Evolutionary conservation across 2,888 invertebrate species (phyloP), one percentile per base, ranked within the genome.

Genomic region (Dasysyrphus tricinctus): DNA sequence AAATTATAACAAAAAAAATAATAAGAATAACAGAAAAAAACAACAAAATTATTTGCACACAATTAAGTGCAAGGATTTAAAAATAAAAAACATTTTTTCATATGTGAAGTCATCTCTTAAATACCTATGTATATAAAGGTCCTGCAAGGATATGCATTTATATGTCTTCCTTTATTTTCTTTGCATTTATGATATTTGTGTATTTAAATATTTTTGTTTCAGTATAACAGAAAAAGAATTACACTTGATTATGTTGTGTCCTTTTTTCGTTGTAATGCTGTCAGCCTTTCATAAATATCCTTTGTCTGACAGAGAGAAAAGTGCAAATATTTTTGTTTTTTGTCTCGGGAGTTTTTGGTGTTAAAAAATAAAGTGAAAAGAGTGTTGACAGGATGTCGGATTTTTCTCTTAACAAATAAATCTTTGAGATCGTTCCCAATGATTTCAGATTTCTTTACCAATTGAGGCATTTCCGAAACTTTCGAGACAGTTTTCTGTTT

Each of bases 21-120:
- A 61, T 2, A 59, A 39, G 16, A 49, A 63, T 57, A 24, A 69
- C 24, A 32, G 47, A 75, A 63, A 67, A 61, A 42, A 14, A 12
- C 42, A 54, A 19, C 1, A 19, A 51, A 61, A 61, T 61, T 78
- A 81, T 80, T 85, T 85, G 80, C 85, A 85, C 79, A 78, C 86
- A 86, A 86, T 86, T 86, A 86, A 86, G 78, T 78, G 75, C 86
- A 86, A 86, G 82, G 78, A 86, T 86, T 86, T 65, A 24, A 24
- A 61, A 61, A 42, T 19, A 19, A 59, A 59, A 8, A 32, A 2
- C 19, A 70, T 78, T 67, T 72, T 80, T 73, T 74, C 80, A 63
- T 56, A 69, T 80, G 77, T 80, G 85, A 78, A 78, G 80, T 78
- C 85, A 85, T 85, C 65, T 81, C 80, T 80, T 57, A 85, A 85